Evolutionary conservation across 2,113 vertebrate genomes (phyloP), one percentile per base, ranked within the genome.

Genomic region (Onychostoma macrolepis): DNA sequence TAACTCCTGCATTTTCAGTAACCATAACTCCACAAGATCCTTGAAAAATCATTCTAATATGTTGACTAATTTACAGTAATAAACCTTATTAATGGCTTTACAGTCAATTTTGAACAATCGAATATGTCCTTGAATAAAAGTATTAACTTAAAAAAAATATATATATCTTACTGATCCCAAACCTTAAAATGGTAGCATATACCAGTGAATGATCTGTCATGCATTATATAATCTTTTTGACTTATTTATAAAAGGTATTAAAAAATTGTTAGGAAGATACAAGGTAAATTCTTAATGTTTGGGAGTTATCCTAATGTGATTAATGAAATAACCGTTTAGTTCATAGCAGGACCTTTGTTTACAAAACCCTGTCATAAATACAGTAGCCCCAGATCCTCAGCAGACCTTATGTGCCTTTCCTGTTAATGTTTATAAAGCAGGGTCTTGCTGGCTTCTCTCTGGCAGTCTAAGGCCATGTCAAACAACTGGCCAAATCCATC

Each of bases 381-480:
- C 90, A 87, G 88, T 91, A 53, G 76, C 58, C 76, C 86, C 91
- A 91, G 89, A 90, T 91, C 90, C 84, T 88, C 84, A 88, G 33
- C 89, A 87, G 91, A 85, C 85, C 87, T 86, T 85, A 17, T 83
- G 88, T 83, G 86, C 83, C 81, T 87, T 90, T 92, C 91, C 87
- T 85, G 85, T 87, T 85, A 80, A 4, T 93, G 92, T 94, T 94
- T 94, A 94, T 91, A 85, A 88, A 91, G 88, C 90, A 86, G 24
- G 92, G 89, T 91, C 88, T 91, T 89, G 89, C 94, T 93, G 93
- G 92, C 87, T 91, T 82, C 89, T 88, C 90, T 92, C 88, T 85
- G 83, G 90, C 79, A 85, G 33, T 45, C 94, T 93, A 87, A 85
- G 90, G 93, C 91, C 92, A 90, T 91, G 93, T 94, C 92, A 89